phyloP scores from a whole-genome alignment of 2,113 vertebrate species.

The Pagrus major region DNA sequence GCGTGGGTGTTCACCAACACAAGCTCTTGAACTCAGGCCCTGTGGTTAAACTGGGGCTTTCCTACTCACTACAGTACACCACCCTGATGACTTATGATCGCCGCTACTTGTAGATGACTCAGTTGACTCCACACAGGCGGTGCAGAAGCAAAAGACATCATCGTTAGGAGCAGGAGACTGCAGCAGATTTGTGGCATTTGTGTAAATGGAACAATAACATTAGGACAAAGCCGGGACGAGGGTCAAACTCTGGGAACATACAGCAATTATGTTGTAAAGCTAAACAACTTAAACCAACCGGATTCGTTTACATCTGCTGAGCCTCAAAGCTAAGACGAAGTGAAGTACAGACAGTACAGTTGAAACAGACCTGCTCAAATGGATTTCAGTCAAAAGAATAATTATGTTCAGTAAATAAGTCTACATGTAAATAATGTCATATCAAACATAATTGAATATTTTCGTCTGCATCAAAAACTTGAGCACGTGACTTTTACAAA shows the following conservation, averaged over 20 bases:
- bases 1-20: slow-evolving; percentile 47
- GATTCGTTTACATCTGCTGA: background rate
- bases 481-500: background rate
- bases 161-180: background rate
- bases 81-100: slow-evolving; percentile 23
- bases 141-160: background rate
- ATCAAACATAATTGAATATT: background rate
- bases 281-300: background rate
- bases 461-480: background rate
- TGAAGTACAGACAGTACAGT: background rate
- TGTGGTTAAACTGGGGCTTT: slow-evolving; percentile 53
- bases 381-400: background rate
- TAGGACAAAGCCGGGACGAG: background rate
- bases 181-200: slow-evolving; percentile 3
- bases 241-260: background rate
- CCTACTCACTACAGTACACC: slow-evolving; percentile 27
- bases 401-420: background rate
- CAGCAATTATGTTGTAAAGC: background rate
- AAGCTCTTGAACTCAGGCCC: slow-evolving; percentile 16
- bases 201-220: background rate
- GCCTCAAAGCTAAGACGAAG: background rate
- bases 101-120: slow-evolving; percentile 23
- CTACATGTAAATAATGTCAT: background rate
- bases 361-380: background rate
- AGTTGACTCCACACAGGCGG: background rate